A percentile compares a stretch with the other conserved stretches of the same genome.
These are phyloP conservation scores for Eucriotettix oculatus DNA, from an alignment of 2,888 invertebrate species.

Conservation along the genomic window DNA sequence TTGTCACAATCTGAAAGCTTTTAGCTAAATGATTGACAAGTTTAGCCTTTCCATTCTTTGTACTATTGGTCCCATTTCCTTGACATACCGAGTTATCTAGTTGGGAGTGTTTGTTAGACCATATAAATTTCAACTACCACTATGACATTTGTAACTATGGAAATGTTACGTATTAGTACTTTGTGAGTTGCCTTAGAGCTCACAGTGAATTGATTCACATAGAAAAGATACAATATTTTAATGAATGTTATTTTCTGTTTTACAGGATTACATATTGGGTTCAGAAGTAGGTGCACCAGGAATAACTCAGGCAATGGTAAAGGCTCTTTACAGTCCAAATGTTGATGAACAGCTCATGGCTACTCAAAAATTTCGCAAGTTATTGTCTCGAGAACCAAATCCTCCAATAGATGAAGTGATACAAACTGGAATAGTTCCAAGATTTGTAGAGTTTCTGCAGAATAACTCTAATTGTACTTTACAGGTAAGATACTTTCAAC, in stretches of 20 bases:
- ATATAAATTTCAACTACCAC: too few relatives aligned
- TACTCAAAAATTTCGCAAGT: constrained; percentile 84
- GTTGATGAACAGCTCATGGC: constrained; percentile 67
- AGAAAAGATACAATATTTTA: too few relatives aligned
- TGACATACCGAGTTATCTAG: too few relatives aligned
- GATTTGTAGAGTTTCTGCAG: constrained; percentile 81
- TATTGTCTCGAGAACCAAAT: constrained; percentile 86
- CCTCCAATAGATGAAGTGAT: constrained; percentile 97
- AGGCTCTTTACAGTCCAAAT: constrained; percentile 59
- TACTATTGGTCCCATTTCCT: too few relatives aligned
- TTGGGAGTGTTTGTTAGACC: too few relatives aligned
- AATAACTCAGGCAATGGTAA: constrained; percentile 70
- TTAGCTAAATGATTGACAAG: too few relatives aligned
- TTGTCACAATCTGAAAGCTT: too few relatives aligned
- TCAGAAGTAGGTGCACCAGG: constrained; percentile 22
- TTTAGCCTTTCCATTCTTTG: too few relatives aligned
- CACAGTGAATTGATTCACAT: too few relatives aligned
- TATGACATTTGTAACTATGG: too few relatives aligned
- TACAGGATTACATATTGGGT: constrained; percentile 14
- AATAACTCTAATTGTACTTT: constrained; percentile 67
- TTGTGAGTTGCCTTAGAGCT: too few relatives aligned
- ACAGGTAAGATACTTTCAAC: constrained; percentile 39
- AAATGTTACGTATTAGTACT: too few relatives aligned
- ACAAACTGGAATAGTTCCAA: constrained; percentile 81
- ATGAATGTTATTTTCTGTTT: neutral